A percentile compares a stretch with the other conserved stretches of the same genome.
These are phyloP conservation scores for Melipona quadrifasciata DNA, from an alignment of 1,140 invertebrate genomes.

Conservation along the genomic window DNA sequence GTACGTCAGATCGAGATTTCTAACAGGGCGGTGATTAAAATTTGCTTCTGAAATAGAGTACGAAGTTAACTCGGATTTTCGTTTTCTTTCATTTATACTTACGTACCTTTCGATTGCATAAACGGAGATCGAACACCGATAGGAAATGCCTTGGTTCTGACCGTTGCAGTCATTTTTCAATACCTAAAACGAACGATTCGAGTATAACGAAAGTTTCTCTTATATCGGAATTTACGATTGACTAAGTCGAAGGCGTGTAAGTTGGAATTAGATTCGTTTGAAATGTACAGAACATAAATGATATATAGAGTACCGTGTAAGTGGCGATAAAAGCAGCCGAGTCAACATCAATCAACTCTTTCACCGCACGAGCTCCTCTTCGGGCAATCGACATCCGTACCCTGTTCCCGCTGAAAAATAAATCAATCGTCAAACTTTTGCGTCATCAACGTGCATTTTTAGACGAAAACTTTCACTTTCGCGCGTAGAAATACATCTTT, in stretches of 20 bases:
- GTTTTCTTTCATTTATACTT: background rate
- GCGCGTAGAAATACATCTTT: background rate
- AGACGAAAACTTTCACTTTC: background rate
- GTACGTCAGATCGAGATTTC: background rate
- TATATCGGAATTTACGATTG: background rate
- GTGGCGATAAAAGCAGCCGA: conserved; percentile 34
- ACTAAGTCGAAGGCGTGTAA: background rate
- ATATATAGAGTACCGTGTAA: conserved; percentile 46
- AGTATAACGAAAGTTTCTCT: background rate
- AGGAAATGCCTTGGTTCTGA: background rate
- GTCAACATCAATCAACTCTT: conserved; percentile 43
- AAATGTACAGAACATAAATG: conserved; percentile 7
- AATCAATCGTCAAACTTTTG: conserved; percentile 2
- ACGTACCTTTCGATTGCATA: background rate
- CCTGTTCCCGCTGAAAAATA: conserved; percentile 18
- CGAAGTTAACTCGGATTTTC: background rate
- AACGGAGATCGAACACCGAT: background rate
- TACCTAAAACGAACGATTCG: conserved; percentile 10
- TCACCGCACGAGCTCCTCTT: conserved; percentile 3
- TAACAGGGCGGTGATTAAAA: background rate
- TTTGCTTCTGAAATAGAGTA: background rate
- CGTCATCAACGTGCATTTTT: background rate
- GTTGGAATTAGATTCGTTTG: background rate
- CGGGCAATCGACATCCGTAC: conserved; percentile 16
- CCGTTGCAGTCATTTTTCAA: background rate